Conservation (phyloP, 2,888 invertebrate species). For the Tuberolachnus salignus region DNA sequence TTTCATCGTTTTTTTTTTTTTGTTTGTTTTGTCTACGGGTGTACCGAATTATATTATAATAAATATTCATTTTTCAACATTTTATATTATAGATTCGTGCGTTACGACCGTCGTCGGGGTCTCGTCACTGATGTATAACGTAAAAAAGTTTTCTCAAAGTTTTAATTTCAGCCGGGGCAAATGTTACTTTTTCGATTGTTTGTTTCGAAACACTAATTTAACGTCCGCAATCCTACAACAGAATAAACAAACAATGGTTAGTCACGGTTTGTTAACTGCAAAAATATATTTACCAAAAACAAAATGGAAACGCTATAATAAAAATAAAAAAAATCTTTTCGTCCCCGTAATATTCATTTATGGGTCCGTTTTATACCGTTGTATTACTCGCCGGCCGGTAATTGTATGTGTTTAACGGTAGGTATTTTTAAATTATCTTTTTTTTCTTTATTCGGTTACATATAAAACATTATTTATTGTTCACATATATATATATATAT, state of each 20-base stretch:
- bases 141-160: slow-evolving; percentile 42
- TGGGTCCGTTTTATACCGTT: slow-evolving; percentile 6
- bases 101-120: background rate
- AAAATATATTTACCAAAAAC: slow-evolving; percentile 28
- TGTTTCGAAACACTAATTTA: slow-evolving; percentile 40
- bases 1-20: background rate
- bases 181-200: slow-evolving; percentile 51
- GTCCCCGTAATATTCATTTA: background rate
- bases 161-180: background rate
- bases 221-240: slow-evolving; percentile 27
- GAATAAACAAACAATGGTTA: slow-evolving; percentile 23
- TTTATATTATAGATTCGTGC: slow-evolving; percentile 8
- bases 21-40: background rate
- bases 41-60: background rate
- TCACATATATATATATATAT: background rate
- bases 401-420: background rate
- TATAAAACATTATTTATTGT: background rate
- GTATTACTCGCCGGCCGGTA: background rate
- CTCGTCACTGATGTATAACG: background rate
- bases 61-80: background rate
- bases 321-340: slow-evolving; percentile 1
- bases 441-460: background rate
- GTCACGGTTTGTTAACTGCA: slow-evolving; percentile 45
- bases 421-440: slow-evolving; percentile 1
- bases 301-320: no score